A percentile compares a stretch with the other conserved stretches of the same genome.
Evolutionary conservation across 2,113 vertebrate genomes (phyloP).

Genomic region (Protobothrops mucrosquamatus): DNA sequence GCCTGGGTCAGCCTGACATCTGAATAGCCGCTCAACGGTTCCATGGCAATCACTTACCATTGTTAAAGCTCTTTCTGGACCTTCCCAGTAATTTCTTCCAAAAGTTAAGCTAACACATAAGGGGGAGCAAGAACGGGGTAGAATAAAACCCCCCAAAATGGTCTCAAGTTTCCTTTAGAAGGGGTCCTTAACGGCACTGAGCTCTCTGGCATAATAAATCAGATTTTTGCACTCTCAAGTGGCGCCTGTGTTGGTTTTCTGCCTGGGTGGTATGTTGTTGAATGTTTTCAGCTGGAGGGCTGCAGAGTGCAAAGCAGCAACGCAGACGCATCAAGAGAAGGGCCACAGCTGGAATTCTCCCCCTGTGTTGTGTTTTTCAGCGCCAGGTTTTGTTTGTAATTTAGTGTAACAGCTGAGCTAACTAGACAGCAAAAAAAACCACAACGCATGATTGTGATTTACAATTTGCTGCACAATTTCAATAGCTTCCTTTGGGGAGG

Average conservation of each 20-base stretch:
- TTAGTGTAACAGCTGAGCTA: background rate
- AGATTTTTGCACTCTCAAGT: background rate
- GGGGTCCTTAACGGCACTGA: slow-evolving; percentile 41
- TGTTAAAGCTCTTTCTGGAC: background rate
- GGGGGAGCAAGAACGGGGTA: background rate
- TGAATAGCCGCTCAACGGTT: background rate
- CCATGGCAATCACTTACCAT: background rate
- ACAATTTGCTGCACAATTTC: background rate
- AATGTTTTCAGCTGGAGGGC: background rate
- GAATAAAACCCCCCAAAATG: slow-evolving; percentile 1
- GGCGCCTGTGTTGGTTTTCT: background rate
- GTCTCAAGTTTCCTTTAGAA: slow-evolving; percentile 45
- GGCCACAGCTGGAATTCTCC: background rate
- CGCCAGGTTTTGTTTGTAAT: background rate
- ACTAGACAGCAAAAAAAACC: background rate
- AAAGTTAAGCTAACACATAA: background rate
- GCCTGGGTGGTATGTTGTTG: background rate
- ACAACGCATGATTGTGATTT: background rate
- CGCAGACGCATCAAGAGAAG: background rate
- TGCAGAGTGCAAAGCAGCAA: background rate
- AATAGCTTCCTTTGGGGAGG: background rate
- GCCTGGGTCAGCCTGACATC: background rate
- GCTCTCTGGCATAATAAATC: background rate
- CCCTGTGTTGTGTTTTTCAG: background rate
- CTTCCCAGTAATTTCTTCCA: background rate